These are phyloP conservation scores for Anthopleura xanthogrammica DNA, from an alignment of 92 coral and sea anemone species.

Conservation along the genomic window DNA sequence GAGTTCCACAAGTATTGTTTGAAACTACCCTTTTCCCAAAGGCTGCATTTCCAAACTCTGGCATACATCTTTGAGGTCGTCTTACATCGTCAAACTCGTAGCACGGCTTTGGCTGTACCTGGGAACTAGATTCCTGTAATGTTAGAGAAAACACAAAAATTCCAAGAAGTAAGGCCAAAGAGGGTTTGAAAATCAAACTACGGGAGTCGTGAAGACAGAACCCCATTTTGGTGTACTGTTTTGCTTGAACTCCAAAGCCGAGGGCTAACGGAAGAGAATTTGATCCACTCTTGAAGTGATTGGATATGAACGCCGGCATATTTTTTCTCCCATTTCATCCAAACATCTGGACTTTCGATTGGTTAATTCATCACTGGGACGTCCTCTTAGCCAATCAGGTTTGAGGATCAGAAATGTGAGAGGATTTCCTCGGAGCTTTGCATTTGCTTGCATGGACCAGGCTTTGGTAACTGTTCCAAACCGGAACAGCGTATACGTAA, in stretches of 20 bases:
- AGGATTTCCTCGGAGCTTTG: constrained; percentile 84
- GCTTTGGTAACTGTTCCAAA: neutral
- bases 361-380: constrained; percentile 27
- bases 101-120: constrained; percentile 43
- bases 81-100: constrained; percentile 39
- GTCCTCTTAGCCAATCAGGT: constrained; percentile 56
- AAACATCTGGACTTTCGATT: constrained; percentile 46
- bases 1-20: constrained; percentile 93
- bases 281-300: constrained; percentile 16
- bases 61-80: constrained; percentile 78
- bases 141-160: constrained; percentile 9
- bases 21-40: constrained; percentile 67
- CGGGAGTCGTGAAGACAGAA: constrained; percentile 1
- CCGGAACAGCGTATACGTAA: neutral
- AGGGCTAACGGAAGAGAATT: constrained; percentile 15
- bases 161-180: neutral
- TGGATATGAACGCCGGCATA: constrained; percentile 49
- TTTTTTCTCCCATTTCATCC: constrained; percentile 31
- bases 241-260: constrained; percentile 26
- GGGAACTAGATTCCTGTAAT: neutral
- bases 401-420: constrained; percentile 49
- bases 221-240: constrained; percentile 30
- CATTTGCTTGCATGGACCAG: neutral
- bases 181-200: neutral
- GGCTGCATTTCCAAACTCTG: constrained; percentile 93